Evolutionary conservation across 2,113 vertebrate species (phyloP).

Genomic region (Lepisosteus osseus): DNA sequence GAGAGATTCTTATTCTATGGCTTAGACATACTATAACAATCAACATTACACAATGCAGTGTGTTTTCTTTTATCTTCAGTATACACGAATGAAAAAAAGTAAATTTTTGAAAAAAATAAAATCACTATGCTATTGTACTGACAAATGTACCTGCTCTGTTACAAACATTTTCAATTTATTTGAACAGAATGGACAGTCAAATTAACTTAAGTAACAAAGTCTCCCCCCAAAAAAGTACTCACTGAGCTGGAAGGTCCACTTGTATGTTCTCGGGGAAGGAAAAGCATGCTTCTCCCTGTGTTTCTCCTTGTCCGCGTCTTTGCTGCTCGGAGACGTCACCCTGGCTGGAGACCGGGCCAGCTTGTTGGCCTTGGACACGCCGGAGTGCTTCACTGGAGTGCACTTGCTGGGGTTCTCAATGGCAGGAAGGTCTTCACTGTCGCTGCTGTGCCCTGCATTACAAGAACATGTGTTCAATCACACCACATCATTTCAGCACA

Average conservation of each 20-base stretch:
- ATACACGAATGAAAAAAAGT: no score
- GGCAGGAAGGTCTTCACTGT: conserved; percentile 86
- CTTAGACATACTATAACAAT: no score
- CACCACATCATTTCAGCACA: no score
- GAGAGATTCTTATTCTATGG: neutral
- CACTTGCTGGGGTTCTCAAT: conserved; percentile 77
- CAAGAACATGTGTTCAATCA: neutral
- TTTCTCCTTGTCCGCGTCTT: conserved; percentile 80
- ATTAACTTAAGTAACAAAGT: no score
- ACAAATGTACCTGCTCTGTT: no score
- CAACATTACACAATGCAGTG: no score
- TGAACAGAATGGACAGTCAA: no score
- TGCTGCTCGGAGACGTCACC: conserved; percentile 72
- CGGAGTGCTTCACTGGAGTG: conserved; percentile 75
- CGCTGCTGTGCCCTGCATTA: conserved; percentile 86
- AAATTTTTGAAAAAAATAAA: no score
- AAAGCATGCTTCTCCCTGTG: conserved; percentile 81
- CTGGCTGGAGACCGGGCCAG: conserved; percentile 73
- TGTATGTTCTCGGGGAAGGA: conserved; percentile 82
- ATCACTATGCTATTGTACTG: no score
- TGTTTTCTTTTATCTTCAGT: no score
- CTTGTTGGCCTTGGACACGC: conserved; percentile 77
- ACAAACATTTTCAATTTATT: no score
- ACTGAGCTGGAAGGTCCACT: conserved; percentile 96
- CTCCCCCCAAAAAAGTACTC: conserved; percentile 39